These are phyloP conservation scores for Sepioteuthis lessoniana DNA, from an alignment of 2,888 invertebrate genomes.

Conservation along the genomic window DNA sequence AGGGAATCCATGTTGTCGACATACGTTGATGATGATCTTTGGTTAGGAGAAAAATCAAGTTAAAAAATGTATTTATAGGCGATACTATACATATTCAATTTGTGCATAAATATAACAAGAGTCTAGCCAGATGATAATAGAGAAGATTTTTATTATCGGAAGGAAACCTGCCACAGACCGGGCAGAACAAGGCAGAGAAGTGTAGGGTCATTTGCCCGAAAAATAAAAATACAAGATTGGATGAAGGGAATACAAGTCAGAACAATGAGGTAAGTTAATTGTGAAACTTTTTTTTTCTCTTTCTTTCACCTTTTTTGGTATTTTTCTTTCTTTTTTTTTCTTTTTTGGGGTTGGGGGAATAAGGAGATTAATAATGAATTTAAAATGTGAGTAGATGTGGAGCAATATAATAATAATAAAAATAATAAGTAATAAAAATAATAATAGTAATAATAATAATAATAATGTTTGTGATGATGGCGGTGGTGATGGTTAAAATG, in stretches of 20 bases:
- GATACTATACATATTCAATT: background rate
- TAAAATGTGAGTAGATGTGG: too few relatives aligned
- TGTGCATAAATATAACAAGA: background rate
- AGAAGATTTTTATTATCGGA: constrained; percentile 33
- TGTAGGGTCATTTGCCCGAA: constrained; percentile 23
- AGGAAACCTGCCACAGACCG: constrained; percentile 23
- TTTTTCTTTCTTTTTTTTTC: background rate
- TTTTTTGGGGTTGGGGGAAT: background rate
- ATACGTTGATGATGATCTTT: too few relatives aligned
- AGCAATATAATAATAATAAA: too few relatives aligned
- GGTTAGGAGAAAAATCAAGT: too few relatives aligned
- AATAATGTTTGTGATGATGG: too few relatives aligned
- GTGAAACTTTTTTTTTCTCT: background rate
- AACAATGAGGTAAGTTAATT: background rate
- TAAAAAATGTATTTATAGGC: too few relatives aligned
- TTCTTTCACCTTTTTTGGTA: background rate
- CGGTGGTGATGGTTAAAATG: too few relatives aligned
- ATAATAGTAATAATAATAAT: too few relatives aligned
- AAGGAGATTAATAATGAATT: too few relatives aligned
- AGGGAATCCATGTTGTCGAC: too few relatives aligned
- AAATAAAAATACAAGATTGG: constrained; percentile 9
- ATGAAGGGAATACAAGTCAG: constrained; percentile 25
- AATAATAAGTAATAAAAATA: too few relatives aligned
- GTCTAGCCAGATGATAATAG: background rate
- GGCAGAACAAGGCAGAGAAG: constrained; percentile 33